A percentile compares a stretch with the other conserved stretches of the same genome.
Evolutionary conservation across 2,113 vertebrate species (phyloP).

Genomic region (Cyprinus carpio): DNA sequence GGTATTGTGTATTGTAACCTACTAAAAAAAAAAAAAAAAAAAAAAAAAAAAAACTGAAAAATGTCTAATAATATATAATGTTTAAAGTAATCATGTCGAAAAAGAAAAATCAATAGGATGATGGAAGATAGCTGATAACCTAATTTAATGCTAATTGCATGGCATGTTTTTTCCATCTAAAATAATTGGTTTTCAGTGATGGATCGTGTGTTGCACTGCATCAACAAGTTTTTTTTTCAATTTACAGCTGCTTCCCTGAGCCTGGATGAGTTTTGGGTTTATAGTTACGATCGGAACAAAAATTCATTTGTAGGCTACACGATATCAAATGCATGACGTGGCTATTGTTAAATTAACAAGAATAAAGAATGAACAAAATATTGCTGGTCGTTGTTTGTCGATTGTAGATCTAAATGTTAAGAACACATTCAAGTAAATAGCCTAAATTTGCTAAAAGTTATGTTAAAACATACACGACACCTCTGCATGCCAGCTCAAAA

Average conservation of each 20-base stretch:
- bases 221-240: conserved; percentile 31
- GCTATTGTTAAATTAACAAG: not conserved
- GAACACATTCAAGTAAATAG: not conserved
- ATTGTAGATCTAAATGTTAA: not conserved
- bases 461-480: not conserved
- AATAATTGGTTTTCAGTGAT: conserved; percentile 30
- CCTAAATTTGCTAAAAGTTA: not conserved
- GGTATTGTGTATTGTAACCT: not conserved
- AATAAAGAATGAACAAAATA: too few relatives aligned
- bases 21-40: not conserved
- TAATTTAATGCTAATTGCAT: conserved; percentile 19
- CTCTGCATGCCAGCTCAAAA: not conserved
- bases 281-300: not conserved
- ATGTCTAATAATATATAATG: not conserved
- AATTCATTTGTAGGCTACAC: not conserved
- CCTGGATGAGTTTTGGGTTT: not conserved
- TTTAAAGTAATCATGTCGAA: conserved; percentile 5
- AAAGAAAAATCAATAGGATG: conserved; percentile 5
- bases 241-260: not conserved
- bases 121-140: conserved; percentile 31
- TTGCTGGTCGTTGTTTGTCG: not conserved
- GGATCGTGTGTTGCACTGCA: not conserved
- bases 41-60: not conserved
- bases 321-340: not conserved
- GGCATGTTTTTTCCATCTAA: not conserved